Percentiles rank a stretch among this genome's conserved stretches.
These are phyloP conservation scores for Eupithecia abbreviata DNA, from an alignment of 2,888 invertebrate genomes.

Conservation along the genomic window DNA sequence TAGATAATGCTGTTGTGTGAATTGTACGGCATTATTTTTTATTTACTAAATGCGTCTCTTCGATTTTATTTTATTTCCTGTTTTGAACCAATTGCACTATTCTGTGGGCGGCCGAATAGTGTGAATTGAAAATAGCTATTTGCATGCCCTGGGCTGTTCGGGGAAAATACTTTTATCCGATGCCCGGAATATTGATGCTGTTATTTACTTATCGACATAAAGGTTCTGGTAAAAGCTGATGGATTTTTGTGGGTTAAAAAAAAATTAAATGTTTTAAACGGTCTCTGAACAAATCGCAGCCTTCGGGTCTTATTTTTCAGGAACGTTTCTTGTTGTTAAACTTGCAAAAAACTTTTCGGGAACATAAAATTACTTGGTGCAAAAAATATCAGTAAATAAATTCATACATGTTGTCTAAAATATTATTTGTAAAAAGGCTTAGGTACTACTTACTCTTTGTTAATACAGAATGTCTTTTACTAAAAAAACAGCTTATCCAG, in stretches of 20 bases:
- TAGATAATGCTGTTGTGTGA: too few relatives aligned
- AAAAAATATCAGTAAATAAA: too few relatives aligned
- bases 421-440: too few relatives aligned
- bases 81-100: conserved; percentile 41
- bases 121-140: conserved; percentile 56
- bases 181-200: conserved; percentile 29
- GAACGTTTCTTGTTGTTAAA: too few relatives aligned
- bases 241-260: background rate
- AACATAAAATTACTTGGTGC: too few relatives aligned
- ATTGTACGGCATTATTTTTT: too few relatives aligned
- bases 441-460: too few relatives aligned
- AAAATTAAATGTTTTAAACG: background rate
- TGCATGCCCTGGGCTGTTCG: conserved; percentile 47
- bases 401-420: too few relatives aligned
- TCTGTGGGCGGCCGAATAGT: conserved; percentile 37
- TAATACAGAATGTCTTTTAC: too few relatives aligned
- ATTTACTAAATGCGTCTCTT: background rate
- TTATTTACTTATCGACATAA: conserved; percentile 29
- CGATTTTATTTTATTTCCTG: background rate
- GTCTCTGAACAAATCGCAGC: background rate
- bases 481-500: too few relatives aligned
- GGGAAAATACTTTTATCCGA: conserved; percentile 40
- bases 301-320: too few relatives aligned
- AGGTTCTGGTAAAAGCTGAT: conserved; percentile 11
- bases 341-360: too few relatives aligned